Base-by-base conservation (phyloP, 2,888 invertebrate species). In the Apodemia duryi region DNA sequence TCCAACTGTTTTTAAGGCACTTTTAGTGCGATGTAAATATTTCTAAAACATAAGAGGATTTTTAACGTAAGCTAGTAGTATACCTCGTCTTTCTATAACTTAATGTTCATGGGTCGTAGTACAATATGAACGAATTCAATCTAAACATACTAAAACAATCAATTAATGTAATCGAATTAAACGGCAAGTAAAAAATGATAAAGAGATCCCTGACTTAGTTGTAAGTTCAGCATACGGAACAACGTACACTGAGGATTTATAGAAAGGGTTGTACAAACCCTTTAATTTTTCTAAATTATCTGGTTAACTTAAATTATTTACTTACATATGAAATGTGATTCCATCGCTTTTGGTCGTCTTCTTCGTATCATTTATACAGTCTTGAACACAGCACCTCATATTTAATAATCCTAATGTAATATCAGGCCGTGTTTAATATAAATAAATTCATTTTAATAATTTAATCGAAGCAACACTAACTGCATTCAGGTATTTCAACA, bases 271-370 rank as follows among this genome's bases (percentile, higher is more conserved):
- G 13, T 46, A 46, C 4, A 13, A 13, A 13, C 6, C 5, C 13
- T 4, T 46, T 13, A 3, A 46, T 13, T 4, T 6, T 1, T 46
- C 13, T 46, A 38, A 9, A 9, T 38, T 38, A 38, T 38, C 38
- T 9, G 1, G 13, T 13, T 43, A 0, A 13, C 43, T 4, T 43
- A 51, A 6, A 51, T 46, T 13, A 21, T 21, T 13, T 49, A 84
- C 86, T 80, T 77, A 88, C 88, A 83, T 69, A 68, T 88, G 88
- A 77, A 88, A 88, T 2, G 86, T 86, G 61, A 88, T 82, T 68
- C 85, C 87, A 74, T 85, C 76, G 66, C 76, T 75, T 75, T 85
- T 87, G 1, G 79, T 79, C 6, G 76, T 80, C 65, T 71, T 76
- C 66, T 80, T 83, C 0, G 85, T 82, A 64, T 86, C 85, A 69